A percentile compares a stretch with the other conserved stretches of the same genome.
These are phyloP conservation scores for Epizoanthus stellaris DNA, from an alignment of 92 coral and sea anemone species.

Conservation along the genomic window DNA sequence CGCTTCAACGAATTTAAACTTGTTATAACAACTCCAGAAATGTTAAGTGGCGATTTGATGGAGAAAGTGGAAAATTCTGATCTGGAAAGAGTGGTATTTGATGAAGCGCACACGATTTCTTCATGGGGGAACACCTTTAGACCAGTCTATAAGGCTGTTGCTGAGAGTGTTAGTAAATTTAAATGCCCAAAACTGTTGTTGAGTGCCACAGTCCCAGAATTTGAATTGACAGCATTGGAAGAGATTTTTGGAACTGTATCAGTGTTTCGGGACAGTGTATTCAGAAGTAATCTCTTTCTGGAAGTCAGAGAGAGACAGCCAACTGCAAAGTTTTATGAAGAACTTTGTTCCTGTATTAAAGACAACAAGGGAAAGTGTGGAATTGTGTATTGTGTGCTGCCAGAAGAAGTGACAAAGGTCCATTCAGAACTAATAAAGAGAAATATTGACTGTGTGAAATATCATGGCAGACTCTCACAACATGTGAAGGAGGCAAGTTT, in stretches of 20 bases:
- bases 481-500: conserved; percentile 2
- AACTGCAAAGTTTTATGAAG: no score
- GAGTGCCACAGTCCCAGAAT: conserved; percentile 53
- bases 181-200: conserved; percentile 44
- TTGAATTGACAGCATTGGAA: conserved; percentile 15
- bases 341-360: neutral
- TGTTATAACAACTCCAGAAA: no score
- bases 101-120: conserved; percentile 48
- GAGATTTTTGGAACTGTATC: neutral
- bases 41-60: no score
- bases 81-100: conserved; percentile 53
- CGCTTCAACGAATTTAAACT: no score
- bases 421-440: conserved; percentile 41
- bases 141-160: conserved; percentile 41
- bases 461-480: conserved; percentile 37
- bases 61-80: no score
- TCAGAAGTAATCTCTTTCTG: conserved; percentile 30
- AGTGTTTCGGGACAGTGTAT: conserved; percentile 19
- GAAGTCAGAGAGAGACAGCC: conserved; percentile 33
- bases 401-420: conserved; percentile 32
- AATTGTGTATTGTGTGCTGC: conserved; percentile 39
- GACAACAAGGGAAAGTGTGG: conserved; percentile 19
- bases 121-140: conserved; percentile 53
- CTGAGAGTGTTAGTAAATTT: neutral
- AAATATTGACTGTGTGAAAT: conserved; percentile 31